These are phyloP conservation scores for Anniella stebbinsi DNA, from an alignment of 2,797 vertebrate species.

Conservation along the genomic window DNA sequence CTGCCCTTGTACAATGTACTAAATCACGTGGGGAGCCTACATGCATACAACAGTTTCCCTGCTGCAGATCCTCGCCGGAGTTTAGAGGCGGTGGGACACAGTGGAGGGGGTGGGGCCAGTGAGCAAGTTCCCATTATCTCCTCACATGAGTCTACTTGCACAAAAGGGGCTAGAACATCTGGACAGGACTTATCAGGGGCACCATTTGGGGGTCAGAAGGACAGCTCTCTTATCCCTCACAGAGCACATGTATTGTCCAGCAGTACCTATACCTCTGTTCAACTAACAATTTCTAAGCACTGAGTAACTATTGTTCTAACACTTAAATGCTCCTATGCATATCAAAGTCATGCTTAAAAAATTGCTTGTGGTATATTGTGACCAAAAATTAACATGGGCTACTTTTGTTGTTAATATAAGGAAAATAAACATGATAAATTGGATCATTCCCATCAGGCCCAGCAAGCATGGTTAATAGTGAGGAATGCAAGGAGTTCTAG, in stretches of 20 bases:
- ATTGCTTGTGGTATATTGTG: no score
- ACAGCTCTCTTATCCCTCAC: neutral
- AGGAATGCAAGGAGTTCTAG: no score
- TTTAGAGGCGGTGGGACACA: neutral
- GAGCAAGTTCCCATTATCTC: neutral
- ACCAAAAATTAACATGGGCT: no score
- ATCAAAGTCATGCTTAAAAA: neutral
- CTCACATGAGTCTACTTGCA: neutral
- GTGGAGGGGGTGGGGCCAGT: neutral
- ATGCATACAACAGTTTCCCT: neutral
- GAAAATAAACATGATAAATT: no score
- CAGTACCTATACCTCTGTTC: neutral
- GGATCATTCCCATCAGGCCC: no score
- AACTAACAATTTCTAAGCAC: neutral
- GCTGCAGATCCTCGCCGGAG: neutral
- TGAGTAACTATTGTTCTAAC: neutral
- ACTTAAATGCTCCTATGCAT: neutral
- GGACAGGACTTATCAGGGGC: neutral
- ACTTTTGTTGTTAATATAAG: no score
- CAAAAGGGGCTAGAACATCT: neutral
- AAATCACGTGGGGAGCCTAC: neutral
- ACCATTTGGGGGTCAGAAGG: neutral
- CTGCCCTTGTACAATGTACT: neutral
- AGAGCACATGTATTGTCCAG: no score
- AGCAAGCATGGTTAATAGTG: no score